Evolutionary conservation across 1,140 invertebrate species (phyloP), one percentile per base, ranked within the genome.

Genomic region (Conus ventricosus): DNA sequence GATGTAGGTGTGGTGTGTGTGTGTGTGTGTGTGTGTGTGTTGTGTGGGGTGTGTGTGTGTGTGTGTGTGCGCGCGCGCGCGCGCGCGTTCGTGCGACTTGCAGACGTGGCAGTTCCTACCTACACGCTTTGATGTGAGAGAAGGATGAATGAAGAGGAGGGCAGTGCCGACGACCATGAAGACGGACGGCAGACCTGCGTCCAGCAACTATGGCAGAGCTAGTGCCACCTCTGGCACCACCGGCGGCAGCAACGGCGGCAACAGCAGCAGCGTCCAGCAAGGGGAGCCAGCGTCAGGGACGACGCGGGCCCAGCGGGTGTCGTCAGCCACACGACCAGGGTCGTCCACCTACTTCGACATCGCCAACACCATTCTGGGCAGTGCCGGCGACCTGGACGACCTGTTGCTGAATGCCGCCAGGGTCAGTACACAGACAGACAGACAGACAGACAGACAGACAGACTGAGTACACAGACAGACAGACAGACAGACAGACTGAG

Each of bases 331-430:
- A 6, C 80, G 57, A 23, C 0, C 55, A 20, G 55, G 63, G 60
- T 88, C 88, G 10, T 88, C 87, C 3, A 88, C 92, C 83, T 94
- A 94, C 87, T 93, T 93, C 91, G 93, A 94, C 89, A 94, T 94
- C 71, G 94, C 94, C 51, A 91, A 92, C n/a, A 92, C 93, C 76
- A 90, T 94, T n/a, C 90, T 94, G 51, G 92, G 93, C 25, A 90
- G 92, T 17, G 90, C 91, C 27, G 89, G 89, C 76, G 92, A 93
- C 85, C 60, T 94, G 55, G 93, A 94, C 63, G 93, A 93, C 23
- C 86, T 93, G 78, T 93, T 94, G 82, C 86, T 94, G 7, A 90
- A 89, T 81, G 93, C 94, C 57, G 94, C 93, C 2, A 93, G 92
- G 89, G 94, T 94, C 87, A 90, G 93, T 8, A 76, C 20, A n/a